Base-by-base conservation (phyloP, 2,113 vertebrate species). In the Chionis minor region DNA sequence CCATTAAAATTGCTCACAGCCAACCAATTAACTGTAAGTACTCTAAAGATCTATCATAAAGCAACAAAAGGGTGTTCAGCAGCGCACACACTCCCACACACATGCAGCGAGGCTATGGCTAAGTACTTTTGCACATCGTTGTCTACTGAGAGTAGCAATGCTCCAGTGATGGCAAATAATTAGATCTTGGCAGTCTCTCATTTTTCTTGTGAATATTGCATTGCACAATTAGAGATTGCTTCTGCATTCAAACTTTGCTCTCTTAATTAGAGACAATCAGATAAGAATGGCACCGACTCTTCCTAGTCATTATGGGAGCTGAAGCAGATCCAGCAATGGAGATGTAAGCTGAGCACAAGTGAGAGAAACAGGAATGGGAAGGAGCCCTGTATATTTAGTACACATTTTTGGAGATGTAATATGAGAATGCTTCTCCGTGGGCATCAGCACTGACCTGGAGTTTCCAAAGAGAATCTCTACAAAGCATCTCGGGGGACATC, bases 261-360 rank as follows among this genome's bases (percentile, higher is more conserved):
- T 96, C 91, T 92, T 97, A 96, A 98, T 98, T 96, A 97, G 96
- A 97, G 96, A 97, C 95, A 92, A 96, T 88, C 56, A 63, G 86
- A 84, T 95, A 96, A 96, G 95, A 96, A 97, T 30, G 78, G 75
- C 12, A 47, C 55, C 12, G 4, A 42, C 63, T 90, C 63, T 86
- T 94, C 77, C 49, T 79, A 47, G 51, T 83, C 78, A 30, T 95
- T 88, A 86, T 40, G 67, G 63, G 78, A 94, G 81, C 91, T 90
- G 74, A 95, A 95, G 84, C 59, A n/a, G 62, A 74, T 87, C 70
- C 73, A 94, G 54, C 40, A 49, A n/a, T 54, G 51, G 92, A 85
- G 44, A 30, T 80, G 44, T 91, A 87, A 89, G 63, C 78, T 74
- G 56, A 91, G 47, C 35, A 49, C 44, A 79, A 84, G 40, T 45